phyloP scores from a whole-genome alignment of 2,797 vertebrate species.

The Pipistrellus pipistrellus region DNA sequence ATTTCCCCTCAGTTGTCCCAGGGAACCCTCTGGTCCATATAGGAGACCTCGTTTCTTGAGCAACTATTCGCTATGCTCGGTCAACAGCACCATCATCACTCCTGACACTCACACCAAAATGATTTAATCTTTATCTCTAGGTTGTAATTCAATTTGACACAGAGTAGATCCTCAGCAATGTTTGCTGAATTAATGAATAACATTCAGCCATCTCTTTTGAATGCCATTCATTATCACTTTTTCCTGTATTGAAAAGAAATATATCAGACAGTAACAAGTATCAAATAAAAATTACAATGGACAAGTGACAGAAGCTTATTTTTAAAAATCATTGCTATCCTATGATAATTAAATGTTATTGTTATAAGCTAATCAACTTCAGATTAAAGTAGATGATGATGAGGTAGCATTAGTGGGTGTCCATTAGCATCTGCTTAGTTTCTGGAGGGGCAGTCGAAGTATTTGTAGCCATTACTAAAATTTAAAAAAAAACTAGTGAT shows the following conservation, averaged over 20 bases:
- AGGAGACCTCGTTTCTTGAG: not conserved
- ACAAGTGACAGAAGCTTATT: not conserved
- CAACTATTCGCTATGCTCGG: not conserved
- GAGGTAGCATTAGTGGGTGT: not conserved
- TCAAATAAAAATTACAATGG: conserved; percentile 4
- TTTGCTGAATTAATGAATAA: not conserved
- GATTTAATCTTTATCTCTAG: not conserved
- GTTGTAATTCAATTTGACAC: not conserved
- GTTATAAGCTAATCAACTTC: not conserved
- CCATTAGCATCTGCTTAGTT: not conserved
- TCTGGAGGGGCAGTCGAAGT: not conserved
- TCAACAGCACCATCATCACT: not conserved
- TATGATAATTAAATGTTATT: not conserved
- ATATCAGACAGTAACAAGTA: not conserved
- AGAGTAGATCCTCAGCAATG: not conserved
- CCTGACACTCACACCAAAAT: not conserved
- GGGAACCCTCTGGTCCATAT: not conserved
- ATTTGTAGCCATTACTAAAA: conserved; percentile 12
- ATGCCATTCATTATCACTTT: not conserved
- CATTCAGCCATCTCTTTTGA: not conserved
- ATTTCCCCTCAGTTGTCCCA: not conserved
- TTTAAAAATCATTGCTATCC: not conserved
- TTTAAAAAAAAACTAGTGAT: not conserved
- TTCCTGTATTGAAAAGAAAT: conserved; percentile 2
- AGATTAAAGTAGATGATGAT: conserved; percentile 11